These are phyloP conservation scores for Kuschelorhynchus macadamiae DNA, from an alignment of 2,888 invertebrate species.

Conservation along the genomic window DNA sequence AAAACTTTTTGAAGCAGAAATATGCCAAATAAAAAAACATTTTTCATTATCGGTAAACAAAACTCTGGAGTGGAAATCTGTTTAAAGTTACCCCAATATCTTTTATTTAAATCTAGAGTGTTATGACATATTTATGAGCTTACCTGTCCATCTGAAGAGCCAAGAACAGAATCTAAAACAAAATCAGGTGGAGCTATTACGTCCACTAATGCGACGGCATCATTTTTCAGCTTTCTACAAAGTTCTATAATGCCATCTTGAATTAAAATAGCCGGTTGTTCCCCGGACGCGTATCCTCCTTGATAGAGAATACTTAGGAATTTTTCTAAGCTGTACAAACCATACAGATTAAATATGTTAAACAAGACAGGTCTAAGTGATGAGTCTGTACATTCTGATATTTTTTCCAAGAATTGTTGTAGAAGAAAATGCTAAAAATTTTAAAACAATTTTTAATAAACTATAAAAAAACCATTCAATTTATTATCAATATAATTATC, in stretches of 20 bases:
- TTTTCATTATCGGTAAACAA: neutral
- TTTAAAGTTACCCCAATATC: too few species aligned
- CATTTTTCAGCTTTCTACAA: constrained; percentile 76
- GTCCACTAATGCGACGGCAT: constrained; percentile 85
- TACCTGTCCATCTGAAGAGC: constrained; percentile 88
- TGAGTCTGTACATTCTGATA: constrained; percentile 68
- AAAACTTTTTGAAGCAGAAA: neutral
- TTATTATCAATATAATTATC: too few species aligned
- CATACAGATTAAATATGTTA: constrained; percentile 77
- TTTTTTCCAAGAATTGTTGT: constrained; percentile 70
- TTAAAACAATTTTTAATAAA: too few species aligned
- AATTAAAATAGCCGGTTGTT: constrained; percentile 73
- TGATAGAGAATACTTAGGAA: constrained; percentile 83
- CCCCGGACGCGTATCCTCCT: constrained; percentile 72
- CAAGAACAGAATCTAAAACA: constrained; percentile 88
- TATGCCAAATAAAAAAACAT: too few species aligned
- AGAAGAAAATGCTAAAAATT: constrained; percentile 72
- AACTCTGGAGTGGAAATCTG: too few species aligned
- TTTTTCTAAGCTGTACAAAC: constrained; percentile 80
- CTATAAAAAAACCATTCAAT: too few species aligned
- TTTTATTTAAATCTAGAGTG: too few species aligned
- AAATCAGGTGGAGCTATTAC: constrained; percentile 90
- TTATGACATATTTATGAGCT: constrained; percentile 24
- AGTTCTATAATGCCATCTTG: constrained; percentile 78
- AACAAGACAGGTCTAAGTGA: constrained; percentile 71